Evolutionary conservation across 2,888 invertebrate species (phyloP), one percentile per base, ranked within the genome.

Genomic region (Cremastinae sp.): DNA sequence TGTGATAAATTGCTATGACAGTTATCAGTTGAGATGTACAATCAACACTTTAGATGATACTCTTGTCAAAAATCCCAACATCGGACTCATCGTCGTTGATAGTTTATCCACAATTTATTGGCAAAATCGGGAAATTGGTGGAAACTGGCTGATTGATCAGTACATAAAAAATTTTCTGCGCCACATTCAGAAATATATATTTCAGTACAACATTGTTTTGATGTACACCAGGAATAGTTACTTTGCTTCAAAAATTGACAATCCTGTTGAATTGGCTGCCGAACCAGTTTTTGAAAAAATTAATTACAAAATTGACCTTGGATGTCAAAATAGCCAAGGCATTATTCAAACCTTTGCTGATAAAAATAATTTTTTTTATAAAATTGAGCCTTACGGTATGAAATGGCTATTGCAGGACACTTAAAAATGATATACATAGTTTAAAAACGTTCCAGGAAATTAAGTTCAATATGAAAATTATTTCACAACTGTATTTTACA

Each of bases 181-280:
- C 78, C 74, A 86, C 5, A 86, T 93, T 75, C 91, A 91, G 85
- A 91, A 89, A 82, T 87, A 90, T 62, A 90, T 90, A 18, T 90
- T 90, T 83, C 91, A 91, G 79, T 91, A 91, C 79, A 92, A 92
- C 86, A 85, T 91, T 54, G 86, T 88, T 53, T 87, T 92, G 62
- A 80, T 93, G 38, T 93, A 92, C 81, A 92, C 92, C 62, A 91
- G 90, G 86, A 91, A 92, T 51, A 18, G 51, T 81, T 90, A 92
- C 85, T 92, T 91, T 83, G 87, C 86, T 82, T 91, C 91, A 47
- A 90, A 81, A 66, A 71, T 74, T 20, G 74, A 64, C 34, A 72
- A 79, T 20, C 36, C 87, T 58, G 88, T 89, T 78, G 73, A 80
- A 68, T 87, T 87, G 73, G 78, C 79, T 77, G 81, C 88, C 69